A percentile compares a stretch with the other conserved stretches of the same genome.
These are phyloP conservation scores for Aphodius granarius DNA, from an alignment of 2,888 invertebrate species.

Conservation along the genomic window DNA sequence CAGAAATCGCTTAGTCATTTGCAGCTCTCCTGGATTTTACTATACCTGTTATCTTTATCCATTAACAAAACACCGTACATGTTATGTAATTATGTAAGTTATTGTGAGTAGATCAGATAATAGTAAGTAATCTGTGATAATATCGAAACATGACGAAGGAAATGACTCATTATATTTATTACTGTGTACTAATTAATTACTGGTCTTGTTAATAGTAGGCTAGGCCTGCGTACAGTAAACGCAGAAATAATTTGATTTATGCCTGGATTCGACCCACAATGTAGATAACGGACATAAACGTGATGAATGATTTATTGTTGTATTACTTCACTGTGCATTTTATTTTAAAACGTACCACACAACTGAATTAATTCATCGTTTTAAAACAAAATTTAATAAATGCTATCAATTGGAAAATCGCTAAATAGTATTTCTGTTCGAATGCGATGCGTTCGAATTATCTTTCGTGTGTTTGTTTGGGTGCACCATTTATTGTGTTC, in stretches of 20 bases:
- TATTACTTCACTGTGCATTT: background rate
- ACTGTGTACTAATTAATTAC: background rate
- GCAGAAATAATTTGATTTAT: background rate
- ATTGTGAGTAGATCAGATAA: too few species aligned
- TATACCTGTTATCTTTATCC: too few species aligned
- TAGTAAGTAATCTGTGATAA: background rate
- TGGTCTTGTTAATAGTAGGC: background rate
- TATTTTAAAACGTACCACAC: background rate
- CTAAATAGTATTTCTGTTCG: background rate
- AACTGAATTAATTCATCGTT: background rate
- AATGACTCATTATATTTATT: background rate
- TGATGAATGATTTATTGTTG: background rate
- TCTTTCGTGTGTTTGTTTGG: background rate
- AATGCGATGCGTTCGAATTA: background rate
- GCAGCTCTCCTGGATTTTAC: too few species aligned
- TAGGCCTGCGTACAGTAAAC: background rate
- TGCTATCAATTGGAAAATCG: background rate
- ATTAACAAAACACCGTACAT: too few species aligned
- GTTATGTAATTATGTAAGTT: too few species aligned
- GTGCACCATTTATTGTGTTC: background rate
- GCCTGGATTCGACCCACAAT: background rate
- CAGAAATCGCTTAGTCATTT: too few species aligned
- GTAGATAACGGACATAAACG: background rate
- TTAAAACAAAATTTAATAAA: background rate
- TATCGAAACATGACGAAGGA: background rate